Evolutionary conservation across 2,113 vertebrate genomes (phyloP).

Genomic region (Neopipo cinnamomea): DNA sequence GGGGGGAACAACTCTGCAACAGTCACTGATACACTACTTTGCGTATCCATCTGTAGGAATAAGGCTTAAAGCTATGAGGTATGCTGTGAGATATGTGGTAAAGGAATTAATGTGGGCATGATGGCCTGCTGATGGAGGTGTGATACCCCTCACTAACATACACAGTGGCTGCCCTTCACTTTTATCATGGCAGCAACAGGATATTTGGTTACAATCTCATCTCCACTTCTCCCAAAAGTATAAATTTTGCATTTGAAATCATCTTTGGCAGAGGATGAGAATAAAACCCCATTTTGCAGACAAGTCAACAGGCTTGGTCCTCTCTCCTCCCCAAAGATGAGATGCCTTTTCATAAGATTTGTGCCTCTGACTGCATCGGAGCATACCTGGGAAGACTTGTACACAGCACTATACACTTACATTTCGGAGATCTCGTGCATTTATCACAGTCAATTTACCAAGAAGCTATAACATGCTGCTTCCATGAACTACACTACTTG

Average conservation of each 20-base stretch:
- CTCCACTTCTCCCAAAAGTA: neutral
- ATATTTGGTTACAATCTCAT: neutral
- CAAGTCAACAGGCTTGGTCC: neutral
- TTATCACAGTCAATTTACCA: neutral
- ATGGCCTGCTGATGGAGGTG: neutral
- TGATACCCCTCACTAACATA: accelerated
- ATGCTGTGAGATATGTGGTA: neutral
- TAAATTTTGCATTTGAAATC: neutral
- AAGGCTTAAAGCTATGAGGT: neutral
- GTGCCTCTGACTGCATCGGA: neutral
- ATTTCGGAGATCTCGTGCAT: neutral
- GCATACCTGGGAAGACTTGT: neutral
- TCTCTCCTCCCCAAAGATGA: neutral
- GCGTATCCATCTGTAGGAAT: neutral
- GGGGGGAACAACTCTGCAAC: neutral
- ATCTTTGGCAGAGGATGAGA: neutral
- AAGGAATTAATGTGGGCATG: neutral
- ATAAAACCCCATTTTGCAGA: neutral
- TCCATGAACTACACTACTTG: neutral
- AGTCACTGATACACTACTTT: neutral
- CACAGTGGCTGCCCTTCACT: neutral
- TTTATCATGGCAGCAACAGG: neutral
- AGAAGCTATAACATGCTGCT: neutral
- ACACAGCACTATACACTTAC: accelerated
- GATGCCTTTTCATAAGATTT: neutral